phyloP scores from a whole-genome alignment of 2,888 invertebrate species.

The Gonocerus acuteangulatus region DNA sequence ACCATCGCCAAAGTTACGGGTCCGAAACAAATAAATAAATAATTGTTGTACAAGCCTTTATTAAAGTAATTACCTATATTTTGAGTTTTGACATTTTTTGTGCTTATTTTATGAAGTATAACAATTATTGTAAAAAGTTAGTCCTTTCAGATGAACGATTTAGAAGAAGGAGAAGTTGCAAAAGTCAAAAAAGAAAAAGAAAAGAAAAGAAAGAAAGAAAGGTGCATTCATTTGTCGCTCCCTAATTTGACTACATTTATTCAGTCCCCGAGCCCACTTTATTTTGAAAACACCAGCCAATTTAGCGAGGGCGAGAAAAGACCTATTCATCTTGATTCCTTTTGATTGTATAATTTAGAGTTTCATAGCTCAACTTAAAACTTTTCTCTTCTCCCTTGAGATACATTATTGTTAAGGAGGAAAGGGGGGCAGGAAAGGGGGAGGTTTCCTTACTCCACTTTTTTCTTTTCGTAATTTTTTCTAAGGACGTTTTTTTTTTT shows the following conservation, averaged over 20 bases:
- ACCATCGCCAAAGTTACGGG: no score
- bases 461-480: background rate
- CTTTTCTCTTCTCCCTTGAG: background rate
- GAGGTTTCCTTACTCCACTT: background rate
- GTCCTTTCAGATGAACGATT: no score
- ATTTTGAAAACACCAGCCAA: slow-evolving; percentile 1
- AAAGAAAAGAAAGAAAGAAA: no score
- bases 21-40: no score
- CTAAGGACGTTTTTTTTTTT: background rate
- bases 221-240: background rate
- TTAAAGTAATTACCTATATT: no score
- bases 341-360: slow-evolving; percentile 1
- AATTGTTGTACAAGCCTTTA: no score
- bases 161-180: no score
- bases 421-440: no score
- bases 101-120: no score
- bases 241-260: background rate
- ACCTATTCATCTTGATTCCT: background rate
- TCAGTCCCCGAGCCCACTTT: background rate
- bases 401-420: background rate
- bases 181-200: no score
- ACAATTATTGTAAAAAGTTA: no score
- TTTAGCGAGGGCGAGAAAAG: background rate
- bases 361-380: slow-evolving; percentile 1
- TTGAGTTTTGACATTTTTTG: no score